These are phyloP conservation scores for Agonopterix subpropinquella DNA, from an alignment of 2,888 invertebrate species.

Conservation along the genomic window DNA sequence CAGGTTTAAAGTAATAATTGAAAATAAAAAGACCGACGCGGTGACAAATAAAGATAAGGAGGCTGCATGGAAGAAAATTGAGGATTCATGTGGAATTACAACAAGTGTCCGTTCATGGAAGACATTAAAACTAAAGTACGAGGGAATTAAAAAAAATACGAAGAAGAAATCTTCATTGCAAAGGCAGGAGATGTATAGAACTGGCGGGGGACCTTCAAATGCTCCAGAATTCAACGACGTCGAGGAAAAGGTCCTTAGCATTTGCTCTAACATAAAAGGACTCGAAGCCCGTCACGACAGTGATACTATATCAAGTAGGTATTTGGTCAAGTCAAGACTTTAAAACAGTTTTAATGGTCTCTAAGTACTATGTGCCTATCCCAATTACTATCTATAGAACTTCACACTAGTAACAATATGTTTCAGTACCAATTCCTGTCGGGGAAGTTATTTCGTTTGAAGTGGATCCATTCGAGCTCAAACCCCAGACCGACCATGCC, in stretches of 20 bases:
- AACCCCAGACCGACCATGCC: too few species aligned
- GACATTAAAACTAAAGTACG: slow-evolving; percentile 1
- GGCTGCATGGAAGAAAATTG: slow-evolving; percentile 5
- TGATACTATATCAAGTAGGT: too few species aligned
- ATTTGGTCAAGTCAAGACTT: too few species aligned
- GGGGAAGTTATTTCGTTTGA: too few species aligned
- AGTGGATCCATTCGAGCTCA: too few species aligned
- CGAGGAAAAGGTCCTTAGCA: neutral
- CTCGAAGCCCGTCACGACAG: too few species aligned
- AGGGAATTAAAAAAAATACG: slow-evolving; percentile 5
- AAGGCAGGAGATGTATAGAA: slow-evolving; percentile 5
- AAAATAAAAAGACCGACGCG: neutral
- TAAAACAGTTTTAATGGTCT: too few species aligned
- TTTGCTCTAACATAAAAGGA: neutral
- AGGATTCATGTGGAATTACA: slow-evolving; percentile 2
- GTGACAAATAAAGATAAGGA: slow-evolving; percentile 4
- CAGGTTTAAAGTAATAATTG: neutral
- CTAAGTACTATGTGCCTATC: too few species aligned
- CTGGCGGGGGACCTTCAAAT: slow-evolving; percentile 6
- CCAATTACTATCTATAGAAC: too few species aligned
- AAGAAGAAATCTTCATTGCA: slow-evolving; percentile 4
- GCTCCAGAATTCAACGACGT: slow-evolving; percentile 7
- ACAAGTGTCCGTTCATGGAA: slow-evolving; percentile 3
- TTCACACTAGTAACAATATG: too few species aligned
- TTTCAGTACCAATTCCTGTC: too few species aligned